These are phyloP conservation scores for Microchrysa polita DNA, from an alignment of 2,888 invertebrate genomes.

Conservation along the genomic window DNA sequence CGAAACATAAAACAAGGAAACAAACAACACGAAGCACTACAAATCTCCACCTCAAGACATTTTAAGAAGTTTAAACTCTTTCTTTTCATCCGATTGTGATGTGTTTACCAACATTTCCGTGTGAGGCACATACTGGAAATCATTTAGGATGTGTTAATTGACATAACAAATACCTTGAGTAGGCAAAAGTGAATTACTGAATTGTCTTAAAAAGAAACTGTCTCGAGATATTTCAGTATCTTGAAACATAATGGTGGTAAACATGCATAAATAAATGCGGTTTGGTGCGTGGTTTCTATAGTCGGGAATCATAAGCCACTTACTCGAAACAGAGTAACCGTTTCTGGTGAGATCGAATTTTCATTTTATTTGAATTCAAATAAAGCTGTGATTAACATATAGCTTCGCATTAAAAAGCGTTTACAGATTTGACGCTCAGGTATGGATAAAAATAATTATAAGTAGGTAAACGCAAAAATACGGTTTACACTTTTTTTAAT, in stretches of 20 bases:
- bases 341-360: too few species aligned
- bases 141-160: slow-evolving; percentile 65
- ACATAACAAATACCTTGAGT: slow-evolving; percentile 57
- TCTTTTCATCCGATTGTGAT: slow-evolving; percentile 10
- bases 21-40: slow-evolving; percentile 37
- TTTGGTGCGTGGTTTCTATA: too few species aligned
- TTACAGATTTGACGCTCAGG: too few species aligned
- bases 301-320: too few species aligned
- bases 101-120: slow-evolving; percentile 42
- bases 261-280: neutral
- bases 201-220: slow-evolving; percentile 41
- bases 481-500: too few species aligned
- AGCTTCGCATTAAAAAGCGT: too few species aligned
- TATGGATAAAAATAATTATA: too few species aligned
- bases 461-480: too few species aligned
- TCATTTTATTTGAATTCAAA: too few species aligned
- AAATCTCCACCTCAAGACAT: slow-evolving; percentile 23
- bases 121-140: slow-evolving; percentile 49
- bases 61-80: slow-evolving; percentile 43
- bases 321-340: too few species aligned
- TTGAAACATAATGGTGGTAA: slow-evolving; percentile 26
- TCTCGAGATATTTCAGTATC: slow-evolving; percentile 26
- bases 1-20: slow-evolving; percentile 38
- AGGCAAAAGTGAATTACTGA: slow-evolving; percentile 42
- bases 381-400: too few species aligned